Conservation (phyloP, 1,140 invertebrate species). For the Euschistus heros region DNA sequence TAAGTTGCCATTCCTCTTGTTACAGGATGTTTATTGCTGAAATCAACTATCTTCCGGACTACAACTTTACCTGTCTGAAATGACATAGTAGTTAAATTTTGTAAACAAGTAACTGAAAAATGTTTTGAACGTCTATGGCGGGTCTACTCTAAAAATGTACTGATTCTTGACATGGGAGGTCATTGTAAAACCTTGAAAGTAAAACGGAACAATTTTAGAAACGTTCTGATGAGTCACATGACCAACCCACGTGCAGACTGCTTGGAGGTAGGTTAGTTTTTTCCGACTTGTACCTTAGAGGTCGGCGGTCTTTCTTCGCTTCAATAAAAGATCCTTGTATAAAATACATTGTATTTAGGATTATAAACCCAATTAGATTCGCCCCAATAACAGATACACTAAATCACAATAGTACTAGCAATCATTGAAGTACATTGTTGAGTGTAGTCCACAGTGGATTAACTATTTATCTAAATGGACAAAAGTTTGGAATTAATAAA, state of each 20-base stretch:
- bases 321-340: no score
- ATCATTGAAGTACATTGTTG: no score
- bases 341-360: no score
- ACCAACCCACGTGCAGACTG: neutral
- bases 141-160: conserved; percentile 14
- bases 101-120: neutral
- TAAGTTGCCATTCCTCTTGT: conserved; percentile 60
- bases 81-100: neutral
- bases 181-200: conserved; percentile 20
- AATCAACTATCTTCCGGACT: conserved; percentile 36
- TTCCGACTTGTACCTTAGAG: no score
- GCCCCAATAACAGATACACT: no score
- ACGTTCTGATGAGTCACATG: neutral
- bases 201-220: conserved; percentile 1
- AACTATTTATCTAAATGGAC: no score
- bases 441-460: no score
- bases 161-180: conserved; percentile 10
- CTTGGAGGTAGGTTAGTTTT: no score
- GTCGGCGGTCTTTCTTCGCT: no score
- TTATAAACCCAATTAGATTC: no score
- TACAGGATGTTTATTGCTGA: conserved; percentile 42
- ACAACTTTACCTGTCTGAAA: conserved; percentile 23
- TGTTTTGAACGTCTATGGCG: conserved; percentile 31
- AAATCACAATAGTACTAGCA: no score
- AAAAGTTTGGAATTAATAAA: no score